Conservation (phyloP, 2,797 vertebrate species). For the Hapalemur alaotrensis region DNA sequence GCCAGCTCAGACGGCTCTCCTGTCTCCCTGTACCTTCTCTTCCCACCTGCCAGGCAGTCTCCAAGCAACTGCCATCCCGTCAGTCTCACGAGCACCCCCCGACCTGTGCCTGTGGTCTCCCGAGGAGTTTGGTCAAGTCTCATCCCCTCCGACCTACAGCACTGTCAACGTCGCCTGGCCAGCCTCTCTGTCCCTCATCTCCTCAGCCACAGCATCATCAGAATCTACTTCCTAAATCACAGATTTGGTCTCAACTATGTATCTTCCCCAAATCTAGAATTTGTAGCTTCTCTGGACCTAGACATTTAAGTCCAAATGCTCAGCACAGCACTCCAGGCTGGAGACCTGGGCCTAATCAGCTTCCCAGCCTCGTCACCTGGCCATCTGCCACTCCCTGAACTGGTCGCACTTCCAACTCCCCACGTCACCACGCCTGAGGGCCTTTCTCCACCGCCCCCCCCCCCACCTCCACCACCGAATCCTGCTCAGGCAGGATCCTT, state of each 20-base stretch:
- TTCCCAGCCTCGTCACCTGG: fast-evolving
- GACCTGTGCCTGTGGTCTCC: not conserved
- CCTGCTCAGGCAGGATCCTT: not conserved
- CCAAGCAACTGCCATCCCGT: not conserved
- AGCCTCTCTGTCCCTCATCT: not conserved
- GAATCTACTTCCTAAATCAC: not conserved
- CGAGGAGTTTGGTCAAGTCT: not conserved
- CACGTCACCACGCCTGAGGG: fast-evolving
- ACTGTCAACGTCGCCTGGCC: not conserved
- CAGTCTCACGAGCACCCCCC: not conserved
- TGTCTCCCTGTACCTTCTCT: not conserved
- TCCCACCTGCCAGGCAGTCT: too few species aligned
- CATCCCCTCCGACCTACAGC: fast-evolving
- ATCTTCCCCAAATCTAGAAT: not conserved
- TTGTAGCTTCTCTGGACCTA: not conserved
- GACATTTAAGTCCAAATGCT: not conserved
- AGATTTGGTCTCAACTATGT: not conserved
- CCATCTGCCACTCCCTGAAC: fast-evolving
- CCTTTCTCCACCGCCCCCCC: too few species aligned
- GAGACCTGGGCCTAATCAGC: not conserved
- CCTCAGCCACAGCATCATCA: not conserved
- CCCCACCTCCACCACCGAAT: too few species aligned
- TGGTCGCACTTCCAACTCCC: fast-evolving
- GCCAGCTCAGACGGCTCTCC: not conserved
- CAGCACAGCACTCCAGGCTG: not conserved